Evolutionary conservation across 2,113 vertebrate genomes (phyloP), one percentile per base, ranked within the genome.

Genomic region (Melanerpes aurifrons): DNA sequence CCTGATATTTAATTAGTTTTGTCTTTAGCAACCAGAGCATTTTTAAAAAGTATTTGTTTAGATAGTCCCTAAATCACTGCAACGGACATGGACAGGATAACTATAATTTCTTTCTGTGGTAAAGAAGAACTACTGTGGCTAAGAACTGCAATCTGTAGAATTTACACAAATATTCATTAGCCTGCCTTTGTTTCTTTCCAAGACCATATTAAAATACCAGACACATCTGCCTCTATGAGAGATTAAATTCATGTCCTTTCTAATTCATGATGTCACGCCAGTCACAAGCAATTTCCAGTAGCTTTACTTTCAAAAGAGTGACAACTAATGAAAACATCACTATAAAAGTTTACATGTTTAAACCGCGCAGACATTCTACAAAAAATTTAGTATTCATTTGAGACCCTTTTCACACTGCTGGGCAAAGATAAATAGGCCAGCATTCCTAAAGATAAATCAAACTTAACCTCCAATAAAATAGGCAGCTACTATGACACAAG

Each of bases 181-280:
- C 81, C 57, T 94, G 91, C 66, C 73, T 95, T 94, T 96, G 86
- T 93, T 94, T 90, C 79, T 94, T 58, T 77, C 78, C 59, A 92
- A 96, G 95, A 70, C 48, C 85, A 57, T 75, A 95, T 94, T 94
- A 97, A 97, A 94, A 67, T 82, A 95, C 48, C 85, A 80, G 87
- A 80, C 85, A 87, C 72, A 67, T 93, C 71, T 90, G 68, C 64
- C 75, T 96, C 69, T 93, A 68, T 59, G 37, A 91, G 79, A 96
- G 58, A 96, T 71, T 89, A 96, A 96, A 96, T 90, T 84, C 82
- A 75, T 91, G 91, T 96, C 77, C 85, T 95, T 96, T 92, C 72
- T 96, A 89, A 97, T 93, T 95, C 69, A 90, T 70, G 40, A 89
- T 96, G 95, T 93, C 90, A 96, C 29, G 32, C 56, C 74, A 92